Conservation (phyloP, 2,113 vertebrate genomes). For the Atherinomorus stipes region DNA sequence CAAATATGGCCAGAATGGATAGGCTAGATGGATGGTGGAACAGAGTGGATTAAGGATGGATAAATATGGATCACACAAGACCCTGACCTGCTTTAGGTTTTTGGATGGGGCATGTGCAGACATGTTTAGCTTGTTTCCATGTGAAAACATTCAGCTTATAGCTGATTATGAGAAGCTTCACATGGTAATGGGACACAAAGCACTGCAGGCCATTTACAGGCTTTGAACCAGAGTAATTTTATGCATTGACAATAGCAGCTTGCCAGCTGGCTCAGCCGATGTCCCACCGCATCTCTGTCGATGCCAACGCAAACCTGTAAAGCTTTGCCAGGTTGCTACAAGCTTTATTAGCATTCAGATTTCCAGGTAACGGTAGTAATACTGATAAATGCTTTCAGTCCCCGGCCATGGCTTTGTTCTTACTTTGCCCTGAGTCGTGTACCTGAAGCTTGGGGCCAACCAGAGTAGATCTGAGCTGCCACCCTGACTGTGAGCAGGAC, state of each 20-base stretch:
- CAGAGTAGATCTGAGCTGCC: slow-evolving; percentile 30
- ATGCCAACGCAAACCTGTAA: slow-evolving; percentile 37
- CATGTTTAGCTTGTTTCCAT: slow-evolving; percentile 14
- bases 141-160: slow-evolving; percentile 50
- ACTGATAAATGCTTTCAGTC: background rate
- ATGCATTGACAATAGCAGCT: slow-evolving; percentile 2
- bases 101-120: slow-evolving; percentile 39
- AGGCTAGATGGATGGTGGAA: slow-evolving; percentile 10
- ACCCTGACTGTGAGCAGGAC: slow-evolving; percentile 41
- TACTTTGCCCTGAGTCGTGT: background rate
- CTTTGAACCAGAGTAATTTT: slow-evolving; percentile 35
- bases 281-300: slow-evolving; percentile 23
- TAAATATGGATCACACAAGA: slow-evolving; percentile 55
- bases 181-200: slow-evolving; percentile 51
- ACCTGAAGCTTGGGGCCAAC: slow-evolving; percentile 9
- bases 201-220: slow-evolving; percentile 33
- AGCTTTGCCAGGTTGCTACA: slow-evolving; percentile 48
- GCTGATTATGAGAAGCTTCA: slow-evolving; percentile 56
- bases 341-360: slow-evolving; percentile 31
- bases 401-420: background rate
- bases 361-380: slow-evolving; percentile 16
- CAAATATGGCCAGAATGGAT: slow-evolving; percentile 64
- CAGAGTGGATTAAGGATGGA: slow-evolving; percentile 51
- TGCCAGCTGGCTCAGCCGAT: slow-evolving; percentile 56
- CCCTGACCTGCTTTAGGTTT: slow-evolving; percentile 50